Evolutionary conservation across 2,797 vertebrate species (phyloP).

Genomic region (Tauraco hartlaubi): DNA sequence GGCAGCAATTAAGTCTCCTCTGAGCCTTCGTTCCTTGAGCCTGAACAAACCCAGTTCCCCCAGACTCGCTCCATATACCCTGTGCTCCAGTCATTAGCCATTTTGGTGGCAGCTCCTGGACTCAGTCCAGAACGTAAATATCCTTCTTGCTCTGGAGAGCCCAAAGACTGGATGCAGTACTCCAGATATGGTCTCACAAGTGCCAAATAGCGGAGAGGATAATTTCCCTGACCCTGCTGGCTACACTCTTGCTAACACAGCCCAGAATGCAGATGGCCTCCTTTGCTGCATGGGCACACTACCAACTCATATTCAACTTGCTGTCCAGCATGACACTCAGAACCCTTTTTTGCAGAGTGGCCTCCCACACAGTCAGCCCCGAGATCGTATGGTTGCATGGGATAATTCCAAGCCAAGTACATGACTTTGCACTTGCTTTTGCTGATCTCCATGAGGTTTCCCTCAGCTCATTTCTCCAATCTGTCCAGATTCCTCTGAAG

Average conservation of each 20-base stretch:
- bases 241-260: background rate
- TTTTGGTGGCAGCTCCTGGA: background rate
- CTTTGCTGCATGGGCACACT: background rate
- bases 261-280: background rate
- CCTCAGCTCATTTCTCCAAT: background rate
- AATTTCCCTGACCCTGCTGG: background rate
- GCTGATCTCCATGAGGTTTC: background rate
- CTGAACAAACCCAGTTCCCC: background rate
- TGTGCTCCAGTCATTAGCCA: background rate
- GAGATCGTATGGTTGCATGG: background rate
- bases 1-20: background rate
- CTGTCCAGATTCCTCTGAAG: background rate
- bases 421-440: background rate
- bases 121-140: background rate
- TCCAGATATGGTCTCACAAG: background rate
- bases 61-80: background rate
- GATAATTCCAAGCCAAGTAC: background rate
- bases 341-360: background rate
- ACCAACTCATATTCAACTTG: background rate
- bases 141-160: background rate
- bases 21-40: background rate
- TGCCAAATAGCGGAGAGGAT: background rate
- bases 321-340: background rate
- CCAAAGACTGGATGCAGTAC: background rate
- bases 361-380: background rate